A percentile compares a stretch with the other conserved stretches of the same genome.
These are phyloP conservation scores for Centrocercus urophasianus DNA, from an alignment of 2,113 vertebrate species.

Conservation along the genomic window DNA sequence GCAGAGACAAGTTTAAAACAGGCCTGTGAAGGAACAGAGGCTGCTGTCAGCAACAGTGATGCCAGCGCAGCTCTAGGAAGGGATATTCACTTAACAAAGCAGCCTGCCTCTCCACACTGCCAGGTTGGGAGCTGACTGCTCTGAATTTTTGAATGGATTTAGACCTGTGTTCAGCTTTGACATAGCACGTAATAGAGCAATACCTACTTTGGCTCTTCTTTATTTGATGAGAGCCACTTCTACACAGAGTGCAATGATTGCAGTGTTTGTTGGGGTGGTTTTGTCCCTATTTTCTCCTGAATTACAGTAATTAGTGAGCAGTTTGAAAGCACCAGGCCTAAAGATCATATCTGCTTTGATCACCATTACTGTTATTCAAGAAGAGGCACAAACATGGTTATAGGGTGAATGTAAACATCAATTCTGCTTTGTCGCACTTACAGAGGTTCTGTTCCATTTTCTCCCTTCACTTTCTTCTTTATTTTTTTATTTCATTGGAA, in stretches of 20 bases:
- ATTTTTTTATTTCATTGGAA: slow-evolving; percentile 11
- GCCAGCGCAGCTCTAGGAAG: background rate
- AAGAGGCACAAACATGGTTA: background rate
- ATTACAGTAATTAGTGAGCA: slow-evolving; percentile 65
- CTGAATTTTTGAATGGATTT: slow-evolving; percentile 38
- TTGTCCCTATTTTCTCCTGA: slow-evolving; percentile 44
- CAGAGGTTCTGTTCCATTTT: background rate
- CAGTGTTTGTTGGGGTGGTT: slow-evolving; percentile 48
- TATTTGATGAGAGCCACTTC: slow-evolving; percentile 44
- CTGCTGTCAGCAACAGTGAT: background rate
- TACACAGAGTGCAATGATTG: slow-evolving; percentile 30
- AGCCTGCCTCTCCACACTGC: background rate
- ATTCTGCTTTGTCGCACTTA: background rate
- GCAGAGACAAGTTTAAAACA: background rate
- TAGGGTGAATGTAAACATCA: slow-evolving; percentile 32
- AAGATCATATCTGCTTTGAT: slow-evolving; percentile 61
- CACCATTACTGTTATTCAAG: slow-evolving; percentile 33
- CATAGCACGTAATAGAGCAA: slow-evolving; percentile 19
- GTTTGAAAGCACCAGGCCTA: slow-evolving; percentile 42
- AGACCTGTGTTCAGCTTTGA: slow-evolving; percentile 49
- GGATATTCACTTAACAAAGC: slow-evolving; percentile 32
- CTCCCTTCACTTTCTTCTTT: background rate
- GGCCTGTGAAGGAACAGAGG: background rate
- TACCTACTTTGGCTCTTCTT: slow-evolving; percentile 23
- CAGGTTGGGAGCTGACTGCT: background rate